Base-by-base conservation (phyloP, 2,113 vertebrate genomes). In the Neodon shergylaensis region DNA sequence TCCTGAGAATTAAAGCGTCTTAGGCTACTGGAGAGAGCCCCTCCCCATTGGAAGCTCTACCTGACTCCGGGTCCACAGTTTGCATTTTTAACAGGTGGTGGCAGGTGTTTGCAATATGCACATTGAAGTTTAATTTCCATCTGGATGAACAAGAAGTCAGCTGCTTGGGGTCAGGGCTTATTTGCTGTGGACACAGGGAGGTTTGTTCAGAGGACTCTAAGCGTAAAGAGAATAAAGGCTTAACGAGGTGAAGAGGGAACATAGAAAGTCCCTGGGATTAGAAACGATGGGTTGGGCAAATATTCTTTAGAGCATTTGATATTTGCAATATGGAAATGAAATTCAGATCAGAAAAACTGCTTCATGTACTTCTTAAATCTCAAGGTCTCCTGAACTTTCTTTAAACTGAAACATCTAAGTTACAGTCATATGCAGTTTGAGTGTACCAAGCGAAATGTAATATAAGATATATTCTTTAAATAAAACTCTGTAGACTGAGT, bases 101-200 rank as follows among this genome's bases (percentile, higher is more conserved):
- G 63, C 94, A 63, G 89, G 81, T 94, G 96, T 83, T 88, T 68
- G 42, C 97, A 92, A 89, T 97, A 94, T 95, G 91, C 96, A 97
- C 95, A 95, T 82, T 90, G 96, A 70, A 94, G 90, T 95, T 97
- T 96, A 96, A 92, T 94, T 96, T 97, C 95, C 87, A 89, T 63
- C 49, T 97, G 78, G 88, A 83, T 94, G 96, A 97, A 96, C 78
- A 98, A 97, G 96, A 97, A 98, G 96, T 94, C 91, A 81, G 94
- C 85, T 96, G 54, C 84, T 70, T 86, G 65, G 86, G 94, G 76
- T 97, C 95, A 47, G 92, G 89, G 83, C 58, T 54, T 5, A 31
- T 94, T 98, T 96, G 92, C 94, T 95, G 96, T 98, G 97, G 96
- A 97, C 97, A 93, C 97, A 98, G 97, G 98, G 98, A 98, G 98